A percentile compares a stretch with the other conserved stretches of the same genome.
These are phyloP conservation scores for Idaea aversata DNA, from an alignment of 2,888 invertebrate species.

Conservation along the genomic window DNA sequence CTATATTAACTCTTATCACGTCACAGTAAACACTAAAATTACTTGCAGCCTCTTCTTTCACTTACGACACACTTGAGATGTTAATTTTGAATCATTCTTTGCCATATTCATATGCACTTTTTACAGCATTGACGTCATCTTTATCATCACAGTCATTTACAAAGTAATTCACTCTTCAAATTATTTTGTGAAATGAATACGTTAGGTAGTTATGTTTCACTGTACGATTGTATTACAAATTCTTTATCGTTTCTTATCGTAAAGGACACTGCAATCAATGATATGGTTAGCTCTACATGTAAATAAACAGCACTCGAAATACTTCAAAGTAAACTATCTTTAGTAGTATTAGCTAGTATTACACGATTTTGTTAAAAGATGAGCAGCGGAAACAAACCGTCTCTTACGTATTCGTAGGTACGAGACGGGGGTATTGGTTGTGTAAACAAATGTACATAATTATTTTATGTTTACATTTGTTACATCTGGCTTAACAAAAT, in stretches of 20 bases:
- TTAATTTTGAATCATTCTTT: conserved; percentile 18
- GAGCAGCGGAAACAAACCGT: conserved; percentile 19
- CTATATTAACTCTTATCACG: conserved; percentile 38
- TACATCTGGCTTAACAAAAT: conserved; percentile 23
- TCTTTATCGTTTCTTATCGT: conserved; percentile 53
- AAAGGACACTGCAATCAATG: conserved; percentile 54
- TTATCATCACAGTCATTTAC: conserved; percentile 8
- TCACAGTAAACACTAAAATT: conserved; percentile 23
- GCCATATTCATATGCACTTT: conserved; percentile 24
- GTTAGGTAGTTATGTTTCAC: conserved; percentile 33
- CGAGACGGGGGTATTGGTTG: conserved; percentile 11
- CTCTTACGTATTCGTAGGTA: conserved; percentile 14
- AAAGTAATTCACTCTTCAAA: not conserved
- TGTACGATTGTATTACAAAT: conserved; percentile 44
- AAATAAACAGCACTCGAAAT: conserved; percentile 38
- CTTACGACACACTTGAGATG: conserved; percentile 12
- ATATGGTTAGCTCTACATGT: conserved; percentile 47
- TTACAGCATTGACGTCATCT: conserved; percentile 29
- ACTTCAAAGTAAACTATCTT: not conserved
- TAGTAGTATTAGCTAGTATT: not conserved
- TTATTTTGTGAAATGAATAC: conserved; percentile 4
- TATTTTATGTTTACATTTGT: conserved; percentile 26
- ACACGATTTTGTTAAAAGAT: conserved; percentile 8
- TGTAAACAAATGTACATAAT: conserved; percentile 24
- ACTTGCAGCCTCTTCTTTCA: conserved; percentile 17